These are phyloP conservation scores for Mesoclemmys tuberculata DNA, from an alignment of 2,113 vertebrate species.

Conservation along the genomic window DNA sequence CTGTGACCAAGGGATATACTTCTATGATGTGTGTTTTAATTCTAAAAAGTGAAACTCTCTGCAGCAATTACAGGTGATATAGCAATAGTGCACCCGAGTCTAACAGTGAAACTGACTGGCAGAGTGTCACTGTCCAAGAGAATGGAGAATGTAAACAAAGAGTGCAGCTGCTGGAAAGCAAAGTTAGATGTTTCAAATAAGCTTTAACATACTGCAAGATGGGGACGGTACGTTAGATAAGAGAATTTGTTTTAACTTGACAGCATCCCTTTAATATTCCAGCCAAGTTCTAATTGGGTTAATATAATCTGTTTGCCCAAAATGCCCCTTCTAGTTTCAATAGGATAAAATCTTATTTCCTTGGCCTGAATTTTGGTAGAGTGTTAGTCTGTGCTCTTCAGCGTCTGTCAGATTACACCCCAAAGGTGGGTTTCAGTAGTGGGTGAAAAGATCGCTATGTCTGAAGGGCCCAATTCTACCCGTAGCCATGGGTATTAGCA, in stretches of 20 bases:
- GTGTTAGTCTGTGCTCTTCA: fast-evolving
- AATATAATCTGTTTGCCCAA: fast-evolving
- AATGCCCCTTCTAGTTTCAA: not conserved
- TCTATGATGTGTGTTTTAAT: slow-evolving; percentile 24
- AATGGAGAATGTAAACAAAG: fast-evolving
- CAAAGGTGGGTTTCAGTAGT: fast-evolving
- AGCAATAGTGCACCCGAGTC: not conserved
- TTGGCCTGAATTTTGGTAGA: fast-evolving
- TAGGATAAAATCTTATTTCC: fast-evolving
- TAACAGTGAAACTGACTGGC: too few relatives aligned
- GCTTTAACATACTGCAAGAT: not conserved
- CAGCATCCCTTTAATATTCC: not conserved
- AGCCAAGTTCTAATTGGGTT: not conserved
- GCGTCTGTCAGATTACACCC: fast-evolving
- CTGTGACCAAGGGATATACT: fast-evolving
- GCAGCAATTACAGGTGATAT: not conserved
- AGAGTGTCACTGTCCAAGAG: not conserved
- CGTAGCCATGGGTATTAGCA: fast-evolving
- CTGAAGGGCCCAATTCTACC: fast-evolving
- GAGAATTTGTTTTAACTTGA: not conserved
- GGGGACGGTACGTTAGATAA: not conserved
- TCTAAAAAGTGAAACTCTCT: not conserved
- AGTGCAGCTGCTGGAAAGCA: fast-evolving
- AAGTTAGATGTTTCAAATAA: fast-evolving
- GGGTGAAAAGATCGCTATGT: fast-evolving